Evolutionary conservation across 2,888 invertebrate species (phyloP).

Genomic region (Drosophila borealis): DNA sequence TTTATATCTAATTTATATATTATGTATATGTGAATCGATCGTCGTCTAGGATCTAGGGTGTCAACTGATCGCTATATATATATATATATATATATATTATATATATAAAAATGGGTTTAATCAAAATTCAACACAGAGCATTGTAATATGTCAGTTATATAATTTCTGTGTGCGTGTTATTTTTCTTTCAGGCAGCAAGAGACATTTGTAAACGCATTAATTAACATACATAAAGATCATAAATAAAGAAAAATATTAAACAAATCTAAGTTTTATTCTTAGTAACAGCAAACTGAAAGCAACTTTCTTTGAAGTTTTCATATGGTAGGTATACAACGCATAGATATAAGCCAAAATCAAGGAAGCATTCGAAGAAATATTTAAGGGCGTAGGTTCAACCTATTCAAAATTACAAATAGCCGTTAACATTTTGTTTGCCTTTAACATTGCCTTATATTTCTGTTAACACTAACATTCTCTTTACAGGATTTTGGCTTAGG

Average conservation of each 20-base stretch:
- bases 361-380: too few relatives aligned
- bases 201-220: conserved; percentile 69
- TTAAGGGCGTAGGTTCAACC: too few relatives aligned
- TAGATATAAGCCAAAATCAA: too few relatives aligned
- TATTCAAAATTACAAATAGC: not conserved
- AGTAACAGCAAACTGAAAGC: too few relatives aligned
- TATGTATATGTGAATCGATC: conserved; percentile 41
- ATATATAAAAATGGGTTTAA: conserved; percentile 39
- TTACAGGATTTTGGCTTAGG: not conserved
- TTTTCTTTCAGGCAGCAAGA: conserved; percentile 46
- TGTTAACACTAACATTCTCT: conserved; percentile 3
- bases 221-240: conserved; percentile 39
- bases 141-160: conserved; percentile 53
- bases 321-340: too few relatives aligned
- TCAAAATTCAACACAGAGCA: conserved; percentile 44
- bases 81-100: conserved; percentile 36
- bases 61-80: conserved; percentile 22
- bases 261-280: conserved; percentile 5
- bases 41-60: conserved; percentile 8
- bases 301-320: too few relatives aligned
- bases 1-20: conserved; percentile 54
- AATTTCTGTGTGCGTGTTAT: conserved; percentile 48
- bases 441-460: not conserved
- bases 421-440: too few relatives aligned
- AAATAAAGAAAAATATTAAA: conserved; percentile 26